These are phyloP conservation scores for Sebastes schlegelii DNA, from an alignment of 2,113 vertebrate species.

Conservation along the genomic window DNA sequence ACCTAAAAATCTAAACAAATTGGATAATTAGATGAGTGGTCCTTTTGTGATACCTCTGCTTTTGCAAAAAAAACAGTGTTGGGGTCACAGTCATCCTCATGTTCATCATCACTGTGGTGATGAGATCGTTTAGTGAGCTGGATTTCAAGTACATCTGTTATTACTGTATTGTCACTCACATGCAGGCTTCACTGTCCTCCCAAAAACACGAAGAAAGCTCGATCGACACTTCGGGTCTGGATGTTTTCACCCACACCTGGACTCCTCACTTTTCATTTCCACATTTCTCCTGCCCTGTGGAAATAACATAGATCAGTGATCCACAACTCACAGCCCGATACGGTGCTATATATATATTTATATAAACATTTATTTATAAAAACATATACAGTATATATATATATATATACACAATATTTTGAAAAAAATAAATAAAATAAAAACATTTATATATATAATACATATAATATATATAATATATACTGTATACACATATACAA, in stretches of 20 bases:
- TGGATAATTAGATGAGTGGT: slow-evolving; percentile 27
- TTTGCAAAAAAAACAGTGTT: neutral
- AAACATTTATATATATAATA: too few species aligned
- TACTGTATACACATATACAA: too few species aligned
- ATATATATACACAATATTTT: too few species aligned
- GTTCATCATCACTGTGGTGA: slow-evolving; percentile 12
- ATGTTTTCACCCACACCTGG: neutral
- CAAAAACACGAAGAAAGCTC: neutral
- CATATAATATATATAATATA: too few species aligned
- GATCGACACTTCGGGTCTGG: neutral
- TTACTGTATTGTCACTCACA: neutral
- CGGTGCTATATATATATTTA: too few species aligned
- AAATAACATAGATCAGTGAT: neutral
- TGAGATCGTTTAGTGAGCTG: neutral
- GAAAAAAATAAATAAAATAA: too few species aligned
- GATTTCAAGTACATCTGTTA: neutral
- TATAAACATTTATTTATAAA: too few species aligned
- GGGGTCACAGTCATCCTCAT: neutral
- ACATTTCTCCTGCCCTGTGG: slow-evolving; percentile 7
- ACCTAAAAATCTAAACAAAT: slow-evolving; percentile 21
- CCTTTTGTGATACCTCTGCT: slow-evolving; percentile 9
- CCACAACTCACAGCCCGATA: too few species aligned
- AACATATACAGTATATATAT: too few species aligned
- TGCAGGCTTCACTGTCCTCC: neutral
- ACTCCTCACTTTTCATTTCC: neutral